These are phyloP conservation scores for Machaerirhynchus nigripectus DNA, from an alignment of 2,113 vertebrate species.

Conservation along the genomic window DNA sequence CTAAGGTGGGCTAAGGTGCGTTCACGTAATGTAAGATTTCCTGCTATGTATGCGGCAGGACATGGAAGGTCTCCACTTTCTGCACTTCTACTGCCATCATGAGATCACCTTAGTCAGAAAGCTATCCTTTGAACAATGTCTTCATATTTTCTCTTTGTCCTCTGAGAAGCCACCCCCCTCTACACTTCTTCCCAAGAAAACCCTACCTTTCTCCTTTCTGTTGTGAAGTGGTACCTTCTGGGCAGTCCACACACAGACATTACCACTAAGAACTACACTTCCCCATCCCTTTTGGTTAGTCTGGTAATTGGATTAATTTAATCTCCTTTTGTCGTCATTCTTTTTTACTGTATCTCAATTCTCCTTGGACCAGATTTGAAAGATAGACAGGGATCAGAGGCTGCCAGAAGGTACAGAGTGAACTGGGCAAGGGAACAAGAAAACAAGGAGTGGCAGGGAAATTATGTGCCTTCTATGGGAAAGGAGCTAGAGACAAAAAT, in stretches of 20 bases:
- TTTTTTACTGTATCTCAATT: slow-evolving; percentile 30
- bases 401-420: not conserved
- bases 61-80: not conserved
- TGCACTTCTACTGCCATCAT: not conserved
- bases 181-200: not conserved
- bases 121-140: not conserved
- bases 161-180: not conserved
- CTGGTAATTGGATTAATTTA: slow-evolving; percentile 56
- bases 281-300: not conserved
- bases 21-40: not conserved
- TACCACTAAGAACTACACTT: not conserved
- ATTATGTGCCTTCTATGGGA: not conserved
- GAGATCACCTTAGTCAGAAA: not conserved
- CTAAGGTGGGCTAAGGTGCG: not conserved
- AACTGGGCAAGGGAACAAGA: not conserved
- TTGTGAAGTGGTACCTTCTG: not conserved
- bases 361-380: slow-evolving; percentile 39
- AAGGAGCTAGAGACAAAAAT: not conserved
- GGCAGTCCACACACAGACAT: not conserved
- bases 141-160: not conserved
- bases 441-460: not conserved
- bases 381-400: slow-evolving; percentile 39
- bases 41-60: not conserved
- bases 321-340: slow-evolving; percentile 58
- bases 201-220: not conserved